Base-by-base conservation (phyloP, 1,140 invertebrate species). In the Meloidogyne floridensis region DNA sequence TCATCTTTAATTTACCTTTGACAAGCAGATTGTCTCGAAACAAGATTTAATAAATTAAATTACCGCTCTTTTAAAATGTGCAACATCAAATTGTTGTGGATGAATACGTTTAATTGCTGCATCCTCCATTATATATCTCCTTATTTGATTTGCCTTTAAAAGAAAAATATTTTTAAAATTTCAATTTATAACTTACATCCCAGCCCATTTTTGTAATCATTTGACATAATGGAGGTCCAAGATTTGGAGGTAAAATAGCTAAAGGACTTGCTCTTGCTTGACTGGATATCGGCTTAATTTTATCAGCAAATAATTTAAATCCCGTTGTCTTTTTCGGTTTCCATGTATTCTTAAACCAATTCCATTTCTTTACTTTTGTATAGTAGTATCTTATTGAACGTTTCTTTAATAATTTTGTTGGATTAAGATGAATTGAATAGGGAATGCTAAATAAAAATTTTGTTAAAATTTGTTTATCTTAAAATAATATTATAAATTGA, bases 41-140 rank as follows among this genome's bases (percentile, higher is more conserved):
- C 32, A 32, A 32, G 1, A 32, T 32, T 32, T 32, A 32, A 32
- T 32, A 32, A 32, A 32, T 32, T 1, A 32, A 32, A 32, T 47
- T 65, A 82, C 81, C 72, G 80, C 77, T 74, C 65, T 13, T 82
- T 82, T 82, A 47, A 82, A 82, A 51, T 75, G 71, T 56, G 56
- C 71, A 18, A 80, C 70, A 81, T 82, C 77, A 47, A 82, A 82
- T 7, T 72, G 54, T 18, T 43, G 47, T 11, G 81, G 54, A 32
- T 51, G 81, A 56, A 82, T 74, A 71, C 53, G 78, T 32, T 69
- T 18, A 43, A 20, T 11, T 9, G 18, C 15, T 42, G 80, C 80
- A 53, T 56, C 71, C 0, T 54, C 47, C 53, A 72, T 51, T 1
- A 82, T 54, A 56, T 75, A 82, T 42, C 70, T 42, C 10, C 81